A percentile compares a stretch with the other conserved stretches of the same genome.
phyloP scores from a whole-genome alignment of 92 coral and sea anemone genomes.

The Siderastrea siderea region DNA sequence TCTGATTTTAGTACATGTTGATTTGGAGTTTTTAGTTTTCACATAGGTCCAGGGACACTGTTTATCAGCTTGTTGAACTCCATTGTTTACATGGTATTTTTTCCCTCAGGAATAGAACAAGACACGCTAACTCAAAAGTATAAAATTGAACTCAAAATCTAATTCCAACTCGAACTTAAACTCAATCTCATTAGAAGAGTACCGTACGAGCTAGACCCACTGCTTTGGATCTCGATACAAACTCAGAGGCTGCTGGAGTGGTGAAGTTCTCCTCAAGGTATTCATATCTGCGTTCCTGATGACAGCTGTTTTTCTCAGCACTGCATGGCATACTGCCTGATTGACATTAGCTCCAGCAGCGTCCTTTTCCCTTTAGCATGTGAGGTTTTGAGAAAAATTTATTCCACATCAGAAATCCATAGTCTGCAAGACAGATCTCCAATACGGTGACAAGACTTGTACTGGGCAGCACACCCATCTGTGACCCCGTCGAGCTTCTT shows the following conservation, averaged over 20 bases:
- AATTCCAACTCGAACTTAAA: no score
- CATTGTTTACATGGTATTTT: no score
- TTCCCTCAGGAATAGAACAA: no score
- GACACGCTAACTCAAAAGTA: no score
- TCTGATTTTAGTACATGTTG: no score
- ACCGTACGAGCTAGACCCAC: slow-evolving; percentile 49
- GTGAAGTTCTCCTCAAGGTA: slow-evolving; percentile 41
- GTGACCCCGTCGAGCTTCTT: slow-evolving; percentile 70
- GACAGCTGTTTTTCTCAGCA: slow-evolving; percentile 50
- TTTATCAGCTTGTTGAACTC: no score
- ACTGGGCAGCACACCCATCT: slow-evolving; percentile 75
- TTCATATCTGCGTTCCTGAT: slow-evolving; percentile 60
- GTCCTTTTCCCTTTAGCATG: slow-evolving; percentile 67
- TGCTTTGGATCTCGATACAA: slow-evolving; percentile 55
- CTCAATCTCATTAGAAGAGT: slow-evolving; percentile 30
- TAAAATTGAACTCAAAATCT: no score
- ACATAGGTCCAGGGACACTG: no score
- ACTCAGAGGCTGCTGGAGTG: slow-evolving; percentile 61
- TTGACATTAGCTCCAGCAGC: slow-evolving; percentile 73
- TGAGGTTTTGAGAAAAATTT: slow-evolving; percentile 60
- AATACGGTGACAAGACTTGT: slow-evolving; percentile 64
- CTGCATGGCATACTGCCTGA: slow-evolving; percentile 76
- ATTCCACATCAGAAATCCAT: slow-evolving; percentile 45
- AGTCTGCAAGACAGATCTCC: slow-evolving; percentile 72
- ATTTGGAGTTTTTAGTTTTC: no score